A percentile compares a stretch with the other conserved stretches of the same genome.
These are phyloP conservation scores for Apaloderma vittatum DNA, from an alignment of 2,113 vertebrate genomes.

Conservation along the genomic window DNA sequence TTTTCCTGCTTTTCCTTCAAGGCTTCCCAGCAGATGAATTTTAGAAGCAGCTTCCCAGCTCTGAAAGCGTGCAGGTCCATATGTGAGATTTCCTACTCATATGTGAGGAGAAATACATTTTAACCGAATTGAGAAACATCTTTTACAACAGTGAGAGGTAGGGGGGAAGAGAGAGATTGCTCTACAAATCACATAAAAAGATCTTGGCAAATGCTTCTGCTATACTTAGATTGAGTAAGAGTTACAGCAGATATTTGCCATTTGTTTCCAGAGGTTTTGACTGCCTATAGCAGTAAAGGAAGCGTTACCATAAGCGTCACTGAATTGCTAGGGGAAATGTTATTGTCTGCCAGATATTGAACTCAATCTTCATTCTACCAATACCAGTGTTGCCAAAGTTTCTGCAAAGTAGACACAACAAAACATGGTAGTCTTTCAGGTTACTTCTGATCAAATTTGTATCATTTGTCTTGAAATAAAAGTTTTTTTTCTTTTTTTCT, in stretches of 20 bases:
- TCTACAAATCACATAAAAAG: slow-evolving; percentile 2
- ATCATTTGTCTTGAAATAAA: slow-evolving; percentile 88
- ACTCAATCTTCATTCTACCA: slow-evolving; percentile 56
- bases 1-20: not conserved
- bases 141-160: not conserved
- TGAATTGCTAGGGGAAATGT: slow-evolving; percentile 25
- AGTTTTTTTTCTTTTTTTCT: slow-evolving; percentile 73
- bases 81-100: not conserved
- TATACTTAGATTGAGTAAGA: not conserved
- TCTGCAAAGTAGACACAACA: slow-evolving; percentile 35
- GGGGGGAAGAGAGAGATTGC: not conserved
- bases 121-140: not conserved
- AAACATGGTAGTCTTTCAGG: slow-evolving; percentile 55
- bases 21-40: not conserved
- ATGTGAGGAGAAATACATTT: not conserved
- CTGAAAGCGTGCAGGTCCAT: not conserved
- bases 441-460: slow-evolving; percentile 86
- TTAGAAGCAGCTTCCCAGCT: not conserved
- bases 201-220: not conserved
- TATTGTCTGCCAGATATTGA: slow-evolving; percentile 66
- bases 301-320: slow-evolving; percentile 56
- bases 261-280: not conserved
- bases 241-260: not conserved
- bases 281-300: not conserved
- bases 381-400: slow-evolving; percentile 60